Percentiles rank a stretch among this genome's conserved stretches.
These are phyloP conservation scores for cat (Felis catus) DNA, from an alignment of 2,113 vertebrate genomes.

Conservation along the genomic window F.catus_Fca126_mat1.0 CM031417.1:58184001-58184500, in stretches of 20 bases:
- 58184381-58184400: neutral
- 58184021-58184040: neutral
- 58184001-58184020: neutral
- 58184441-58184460: no score
- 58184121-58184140: neutral
- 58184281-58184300: neutral
- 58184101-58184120: neutral
- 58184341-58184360: neutral
- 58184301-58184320: neutral
- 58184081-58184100: neutral
- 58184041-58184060: neutral
- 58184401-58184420: no score
- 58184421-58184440: no score
- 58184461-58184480: no score
- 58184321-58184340: neutral
- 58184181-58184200: neutral
- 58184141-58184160: neutral
- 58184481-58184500: no score
- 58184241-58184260: neutral
- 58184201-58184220: neutral
- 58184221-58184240: conserved; percentile 25
- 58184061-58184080: neutral
- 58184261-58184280: neutral
- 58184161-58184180: conserved; percentile 11
- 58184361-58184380: conserved; percentile 4